These are phyloP conservation scores for Gryllus longicercus DNA, from an alignment of 2,888 invertebrate species.

Conservation along the genomic window DNA sequence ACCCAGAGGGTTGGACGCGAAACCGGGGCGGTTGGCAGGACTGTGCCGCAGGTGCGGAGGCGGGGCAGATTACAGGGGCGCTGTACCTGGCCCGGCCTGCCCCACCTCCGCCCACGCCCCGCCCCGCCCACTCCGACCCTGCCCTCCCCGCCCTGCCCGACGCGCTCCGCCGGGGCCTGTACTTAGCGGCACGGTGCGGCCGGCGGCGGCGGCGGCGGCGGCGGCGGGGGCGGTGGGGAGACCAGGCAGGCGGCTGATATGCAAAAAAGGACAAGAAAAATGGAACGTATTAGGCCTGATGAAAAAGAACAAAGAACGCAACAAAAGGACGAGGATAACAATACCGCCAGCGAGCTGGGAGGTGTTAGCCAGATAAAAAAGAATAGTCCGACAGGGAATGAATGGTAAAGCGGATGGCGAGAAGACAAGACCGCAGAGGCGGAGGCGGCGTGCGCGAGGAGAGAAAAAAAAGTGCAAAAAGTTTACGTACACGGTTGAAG, in stretches of 20 bases:
- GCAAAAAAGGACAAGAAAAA: conserved; percentile 11
- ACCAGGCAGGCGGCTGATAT: not conserved
- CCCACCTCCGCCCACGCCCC: not conserved
- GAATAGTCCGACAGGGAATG: conserved; percentile 9
- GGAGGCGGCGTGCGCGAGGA: not conserved
- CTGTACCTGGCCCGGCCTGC: conserved; percentile 1
- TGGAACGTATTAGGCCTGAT: not conserved
- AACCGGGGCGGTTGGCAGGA: not conserved
- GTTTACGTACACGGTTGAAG: not conserved
- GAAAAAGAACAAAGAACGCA: conserved; percentile 5
- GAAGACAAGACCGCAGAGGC: not conserved
- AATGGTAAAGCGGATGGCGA: not conserved
- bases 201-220: not conserved
- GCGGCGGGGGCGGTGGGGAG: not conserved
- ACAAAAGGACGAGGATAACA: not conserved
- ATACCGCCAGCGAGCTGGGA: not conserved
- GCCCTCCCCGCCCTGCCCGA: not conserved
- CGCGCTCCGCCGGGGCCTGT: not conserved
- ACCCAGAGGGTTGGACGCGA: not conserved
- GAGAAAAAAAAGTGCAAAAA: not conserved
- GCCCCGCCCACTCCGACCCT: not conserved
- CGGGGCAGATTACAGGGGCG: conserved; percentile 1
- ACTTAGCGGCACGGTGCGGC: not conserved
- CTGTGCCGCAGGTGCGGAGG: not conserved
- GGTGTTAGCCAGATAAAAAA: not conserved